phyloP scores from a whole-genome alignment of 1,140 invertebrate species.

The Diplogasteroides magnus region DNA sequence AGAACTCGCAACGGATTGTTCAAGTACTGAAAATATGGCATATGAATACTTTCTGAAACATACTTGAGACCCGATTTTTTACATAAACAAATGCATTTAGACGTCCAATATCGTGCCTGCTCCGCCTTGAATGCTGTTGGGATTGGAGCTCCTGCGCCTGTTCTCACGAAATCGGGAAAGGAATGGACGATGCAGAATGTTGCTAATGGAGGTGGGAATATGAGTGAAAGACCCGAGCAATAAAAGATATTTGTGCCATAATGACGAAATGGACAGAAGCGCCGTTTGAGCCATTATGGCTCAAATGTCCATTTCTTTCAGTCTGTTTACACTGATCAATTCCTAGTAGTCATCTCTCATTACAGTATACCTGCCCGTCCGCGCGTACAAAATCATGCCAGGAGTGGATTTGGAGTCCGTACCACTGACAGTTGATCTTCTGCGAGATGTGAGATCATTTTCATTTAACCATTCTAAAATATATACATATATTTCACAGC shows the following conservation, averaged over 20 bases:
- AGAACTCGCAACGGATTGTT: too few species aligned
- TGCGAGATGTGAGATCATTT: neutral
- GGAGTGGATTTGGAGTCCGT: neutral
- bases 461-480: neutral
- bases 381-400: neutral
- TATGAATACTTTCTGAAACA: neutral
- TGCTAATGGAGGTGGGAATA: neutral
- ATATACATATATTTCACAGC: neutral
- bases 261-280: neutral
- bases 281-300: too few species aligned
- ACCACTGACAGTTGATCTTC: neutral
- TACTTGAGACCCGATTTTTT: neutral
- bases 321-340: too few species aligned
- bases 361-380: neutral
- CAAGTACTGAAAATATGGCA: too few species aligned
- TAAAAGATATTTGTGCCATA: neutral
- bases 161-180: neutral
- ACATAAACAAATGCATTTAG: neutral
- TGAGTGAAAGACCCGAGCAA: too few species aligned
- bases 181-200: neutral
- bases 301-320: neutral
- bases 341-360: too few species aligned
- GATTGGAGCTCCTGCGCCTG: neutral
- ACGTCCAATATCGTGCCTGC: neutral
- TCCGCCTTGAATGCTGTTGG: neutral